A percentile compares a stretch with the other conserved stretches of the same genome.
These are phyloP conservation scores for Rafetus swinhoei DNA, from an alignment of 2,113 vertebrate genomes.

Conservation along the genomic window DNA sequence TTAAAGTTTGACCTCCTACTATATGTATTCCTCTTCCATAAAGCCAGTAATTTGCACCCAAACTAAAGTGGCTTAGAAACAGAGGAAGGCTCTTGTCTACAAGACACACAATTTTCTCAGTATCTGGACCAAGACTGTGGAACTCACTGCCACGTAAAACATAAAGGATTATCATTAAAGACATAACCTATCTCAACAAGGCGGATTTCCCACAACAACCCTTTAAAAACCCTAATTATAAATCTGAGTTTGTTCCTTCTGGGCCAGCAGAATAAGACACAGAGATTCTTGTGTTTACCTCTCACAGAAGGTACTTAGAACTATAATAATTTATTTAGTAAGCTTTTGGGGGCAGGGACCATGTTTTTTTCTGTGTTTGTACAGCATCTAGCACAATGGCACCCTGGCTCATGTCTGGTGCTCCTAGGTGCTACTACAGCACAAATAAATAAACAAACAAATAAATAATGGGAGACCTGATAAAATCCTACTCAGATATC, in stretches of 20 bases:
- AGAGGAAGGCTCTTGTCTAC: not conserved
- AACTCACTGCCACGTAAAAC: not conserved
- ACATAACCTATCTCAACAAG: not conserved
- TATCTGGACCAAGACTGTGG: not conserved
- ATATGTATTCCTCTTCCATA: not conserved
- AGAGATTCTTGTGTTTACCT: not conserved
- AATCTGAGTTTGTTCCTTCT: not conserved
- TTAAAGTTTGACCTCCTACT: not conserved
- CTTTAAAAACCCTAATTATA: not conserved
- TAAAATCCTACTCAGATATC: not conserved
- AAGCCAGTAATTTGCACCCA: not conserved
- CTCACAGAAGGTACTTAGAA: not conserved
- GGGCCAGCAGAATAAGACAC: not conserved
- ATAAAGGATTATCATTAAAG: not conserved
- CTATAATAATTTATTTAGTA: not conserved
- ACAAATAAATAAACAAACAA: not conserved
- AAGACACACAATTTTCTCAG: not conserved
- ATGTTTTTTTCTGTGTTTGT: not conserved
- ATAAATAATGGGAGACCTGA: not conserved
- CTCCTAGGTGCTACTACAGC: not conserved
- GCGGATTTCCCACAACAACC: not conserved
- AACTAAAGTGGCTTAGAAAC: not conserved
- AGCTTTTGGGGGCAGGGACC: not conserved
- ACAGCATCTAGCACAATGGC: rapidly evolving
- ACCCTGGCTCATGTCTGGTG: not conserved